phyloP scores from a whole-genome alignment of 2,888 invertebrate species.

The Pheosia tremula region DNA sequence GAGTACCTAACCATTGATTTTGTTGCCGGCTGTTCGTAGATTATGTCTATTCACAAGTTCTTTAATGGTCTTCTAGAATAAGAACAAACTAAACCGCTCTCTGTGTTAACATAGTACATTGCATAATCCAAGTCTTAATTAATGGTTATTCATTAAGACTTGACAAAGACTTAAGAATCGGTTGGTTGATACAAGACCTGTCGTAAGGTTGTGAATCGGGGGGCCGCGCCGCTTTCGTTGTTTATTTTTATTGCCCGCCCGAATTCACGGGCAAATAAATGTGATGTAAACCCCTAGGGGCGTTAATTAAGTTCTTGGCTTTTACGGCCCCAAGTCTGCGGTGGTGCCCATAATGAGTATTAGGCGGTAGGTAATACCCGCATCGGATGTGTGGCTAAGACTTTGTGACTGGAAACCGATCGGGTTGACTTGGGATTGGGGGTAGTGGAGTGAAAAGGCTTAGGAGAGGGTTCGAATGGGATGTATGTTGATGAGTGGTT shows the following conservation, averaged over 20 bases:
- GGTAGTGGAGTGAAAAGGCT: conserved; percentile 14
- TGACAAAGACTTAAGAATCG: too few relatives aligned
- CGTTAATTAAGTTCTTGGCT: conserved; percentile 79
- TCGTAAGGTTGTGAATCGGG: too few relatives aligned
- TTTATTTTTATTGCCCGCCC: conserved; percentile 74
- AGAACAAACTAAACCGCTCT: too few relatives aligned
- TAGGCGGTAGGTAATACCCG: conserved; percentile 48
- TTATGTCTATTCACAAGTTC: too few relatives aligned
- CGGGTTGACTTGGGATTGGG: conserved; percentile 37
- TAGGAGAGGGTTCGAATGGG: not conserved
- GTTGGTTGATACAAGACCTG: too few relatives aligned
- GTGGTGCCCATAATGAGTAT: conserved; percentile 61
- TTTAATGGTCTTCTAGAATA: too few relatives aligned
- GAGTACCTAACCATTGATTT: too few relatives aligned
- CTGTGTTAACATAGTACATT: too few relatives aligned
- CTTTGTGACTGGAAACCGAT: conserved; percentile 45
- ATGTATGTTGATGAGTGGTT: too few relatives aligned
- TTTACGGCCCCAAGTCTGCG: conserved; percentile 61
- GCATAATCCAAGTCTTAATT: too few relatives aligned
- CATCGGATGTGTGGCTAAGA: conserved; percentile 46
- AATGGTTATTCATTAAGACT: too few relatives aligned
- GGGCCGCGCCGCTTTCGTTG: conserved; percentile 55
- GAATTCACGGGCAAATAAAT: conserved; percentile 77
- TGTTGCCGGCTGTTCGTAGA: too few relatives aligned
- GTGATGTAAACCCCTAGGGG: conserved; percentile 60